Percentiles rank a stretch among this genome's conserved stretches.
phyloP scores from a whole-genome alignment of 2,797 vertebrate species.

The Sebastes vulpes region DNA sequence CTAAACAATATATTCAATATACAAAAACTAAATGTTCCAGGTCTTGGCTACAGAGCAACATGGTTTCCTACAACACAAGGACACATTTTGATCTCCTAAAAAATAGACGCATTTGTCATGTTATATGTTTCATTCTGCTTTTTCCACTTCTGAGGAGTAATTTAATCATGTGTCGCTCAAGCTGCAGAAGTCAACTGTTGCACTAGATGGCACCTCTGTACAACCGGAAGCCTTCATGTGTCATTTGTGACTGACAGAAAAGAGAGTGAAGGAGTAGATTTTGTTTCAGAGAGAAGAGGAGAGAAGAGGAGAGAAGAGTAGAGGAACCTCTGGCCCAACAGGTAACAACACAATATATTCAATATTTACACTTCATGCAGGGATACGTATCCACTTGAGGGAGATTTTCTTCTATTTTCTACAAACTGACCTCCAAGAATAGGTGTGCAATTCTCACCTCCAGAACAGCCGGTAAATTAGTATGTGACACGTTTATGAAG shows the following conservation, averaged over 20 bases:
- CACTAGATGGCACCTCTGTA: slow-evolving; percentile 66
- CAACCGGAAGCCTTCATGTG: not conserved
- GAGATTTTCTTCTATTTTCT: not conserved
- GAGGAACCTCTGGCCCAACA: slow-evolving; percentile 14
- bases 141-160: not conserved
- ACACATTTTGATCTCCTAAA: too few species aligned
- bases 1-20: too few species aligned
- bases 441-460: slow-evolving; percentile 53
- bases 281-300: slow-evolving; percentile 10
- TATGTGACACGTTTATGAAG: too few species aligned
- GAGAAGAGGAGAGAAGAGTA: slow-evolving; percentile 9
- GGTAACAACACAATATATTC: slow-evolving; percentile 21
- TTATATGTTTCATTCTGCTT: too few species aligned
- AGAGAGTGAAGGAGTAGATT: not conserved
- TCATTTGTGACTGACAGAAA: slow-evolving; percentile 6
- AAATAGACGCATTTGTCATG: too few species aligned
- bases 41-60: too few species aligned
- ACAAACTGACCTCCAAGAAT: not conserved
- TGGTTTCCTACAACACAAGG: too few species aligned
- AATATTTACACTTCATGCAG: not conserved
- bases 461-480: not conserved
- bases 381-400: not conserved
- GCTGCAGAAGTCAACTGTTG: slow-evolving; percentile 4
- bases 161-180: not conserved
- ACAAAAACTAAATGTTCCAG: too few species aligned